Evolutionary conservation across 2,888 invertebrate species (phyloP), one percentile per base, ranked within the genome.

Genomic region (Nysson spinosus): DNA sequence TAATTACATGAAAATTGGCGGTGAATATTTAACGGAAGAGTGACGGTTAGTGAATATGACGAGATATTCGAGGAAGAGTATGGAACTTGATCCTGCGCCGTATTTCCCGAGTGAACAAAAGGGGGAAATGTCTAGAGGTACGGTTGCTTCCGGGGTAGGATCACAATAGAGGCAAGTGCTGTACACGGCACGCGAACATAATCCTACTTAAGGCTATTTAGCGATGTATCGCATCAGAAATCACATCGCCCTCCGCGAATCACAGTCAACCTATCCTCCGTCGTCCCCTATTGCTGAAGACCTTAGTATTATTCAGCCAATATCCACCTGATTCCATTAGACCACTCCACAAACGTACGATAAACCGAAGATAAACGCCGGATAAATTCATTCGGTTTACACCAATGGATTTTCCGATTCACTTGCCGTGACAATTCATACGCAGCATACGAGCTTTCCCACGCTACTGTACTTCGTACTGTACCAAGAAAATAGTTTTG

Each of bases 131-230:
- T 37, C 49, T 40, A 52, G 30, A 62, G 44, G 57, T 22, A 11
- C 39, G 34, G 5, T 42, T 20, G 32, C 34, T 60, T 50, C 58
- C 40, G 40, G 40, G 16, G 28, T 30, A 9, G 34, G 47, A 62
- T 24, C 58, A 69, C 60, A 68, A 69, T 61, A 42, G 52, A 32
- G 42, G 37, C 43, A 39, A 43, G 44, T 7, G 24, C 16, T 35
- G 51, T 28, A 22, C 30, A 14, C 22, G 66, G 24, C 54, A 58
- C 52, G 66, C 60, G 58, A 52, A 54, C 58, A 51, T 77, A 81
- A 82, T 82, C 80, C 80, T 50, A 72, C 76, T 81, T 70, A 67
- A 80, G 73, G 66, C 73, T 78, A 77, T 82, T 80, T 80, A 79
- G 76, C 62, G 70, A 65, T 52, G 69, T 75, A 77, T 77, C 78